phyloP scores from a whole-genome alignment of 2,113 vertebrate genomes.

The Alosa alosa region DNA sequence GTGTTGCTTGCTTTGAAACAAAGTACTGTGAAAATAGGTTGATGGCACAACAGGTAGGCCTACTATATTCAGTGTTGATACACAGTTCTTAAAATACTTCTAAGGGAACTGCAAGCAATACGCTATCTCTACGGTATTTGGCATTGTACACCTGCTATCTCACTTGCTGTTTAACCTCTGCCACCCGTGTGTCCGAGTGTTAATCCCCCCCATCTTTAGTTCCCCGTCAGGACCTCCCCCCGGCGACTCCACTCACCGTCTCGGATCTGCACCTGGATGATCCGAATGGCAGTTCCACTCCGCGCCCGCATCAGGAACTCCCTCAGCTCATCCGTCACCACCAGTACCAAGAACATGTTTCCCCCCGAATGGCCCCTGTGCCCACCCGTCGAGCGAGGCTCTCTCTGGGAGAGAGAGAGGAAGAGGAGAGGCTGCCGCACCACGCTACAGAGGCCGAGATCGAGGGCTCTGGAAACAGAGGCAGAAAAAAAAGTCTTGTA shows the following conservation, averaged over 20 bases:
- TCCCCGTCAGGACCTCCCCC: background rate
- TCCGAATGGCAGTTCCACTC: slow-evolving; percentile 79
- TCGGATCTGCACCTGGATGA: slow-evolving; percentile 93
- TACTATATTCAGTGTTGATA: background rate
- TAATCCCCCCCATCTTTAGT: background rate
- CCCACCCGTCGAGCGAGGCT: background rate
- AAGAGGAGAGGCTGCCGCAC: background rate
- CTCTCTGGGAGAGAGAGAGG: slow-evolving; percentile 15
- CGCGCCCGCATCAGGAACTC: slow-evolving; percentile 92
- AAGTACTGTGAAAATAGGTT: background rate
- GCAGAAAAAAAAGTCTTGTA: background rate
- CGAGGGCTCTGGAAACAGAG: background rate
- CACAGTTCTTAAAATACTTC: background rate
- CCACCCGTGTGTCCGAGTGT: background rate
- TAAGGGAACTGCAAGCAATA: background rate
- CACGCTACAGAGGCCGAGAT: background rate
- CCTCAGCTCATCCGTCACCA: slow-evolving; percentile 91
- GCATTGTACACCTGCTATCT: background rate
- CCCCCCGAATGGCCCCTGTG: slow-evolving; percentile 44
- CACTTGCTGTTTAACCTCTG: background rate
- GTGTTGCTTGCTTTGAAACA: background rate
- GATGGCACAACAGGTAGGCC: background rate
- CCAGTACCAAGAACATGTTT: slow-evolving; percentile 91
- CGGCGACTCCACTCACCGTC: slow-evolving; percentile 82
- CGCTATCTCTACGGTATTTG: background rate